Conservation (phyloP, 2,113 vertebrate species). For the Oxyura jamaicensis region DNA sequence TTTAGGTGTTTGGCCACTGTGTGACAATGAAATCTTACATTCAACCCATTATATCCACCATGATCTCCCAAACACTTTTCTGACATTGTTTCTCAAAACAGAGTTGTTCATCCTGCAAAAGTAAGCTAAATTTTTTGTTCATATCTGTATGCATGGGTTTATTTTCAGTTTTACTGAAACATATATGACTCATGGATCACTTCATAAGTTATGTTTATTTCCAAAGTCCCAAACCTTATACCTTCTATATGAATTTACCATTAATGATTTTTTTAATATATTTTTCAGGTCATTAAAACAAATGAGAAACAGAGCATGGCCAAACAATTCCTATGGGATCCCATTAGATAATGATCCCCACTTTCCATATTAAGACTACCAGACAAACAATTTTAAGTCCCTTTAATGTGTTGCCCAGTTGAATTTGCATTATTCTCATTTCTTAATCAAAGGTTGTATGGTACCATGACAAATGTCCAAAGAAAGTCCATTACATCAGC, state of each 20-base stretch:
- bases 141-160: background rate
- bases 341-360: background rate
- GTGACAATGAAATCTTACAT: background rate
- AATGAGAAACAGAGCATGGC: background rate
- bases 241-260: background rate
- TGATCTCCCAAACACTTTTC: background rate
- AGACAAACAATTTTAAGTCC: background rate
- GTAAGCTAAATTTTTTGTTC: background rate
- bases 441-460: slow-evolving; percentile 20
- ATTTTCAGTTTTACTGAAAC: background rate
- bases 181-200: background rate
- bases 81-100: background rate
- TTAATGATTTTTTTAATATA: background rate
- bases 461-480: slow-evolving; percentile 30
- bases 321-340: background rate
- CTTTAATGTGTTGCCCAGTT: background rate
- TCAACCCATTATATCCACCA: background rate
- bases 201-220: background rate
- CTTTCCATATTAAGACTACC: slow-evolving; percentile 4
- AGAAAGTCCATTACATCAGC: slow-evolving; percentile 52
- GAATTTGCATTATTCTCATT: slow-evolving; percentile 4
- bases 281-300: background rate
- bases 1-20: background rate
- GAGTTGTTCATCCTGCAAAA: background rate
- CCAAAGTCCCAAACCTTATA: background rate